Evolutionary conservation across 1,140 invertebrate species (phyloP).

Genomic region (Cardiocondyla obscurior): DNA sequence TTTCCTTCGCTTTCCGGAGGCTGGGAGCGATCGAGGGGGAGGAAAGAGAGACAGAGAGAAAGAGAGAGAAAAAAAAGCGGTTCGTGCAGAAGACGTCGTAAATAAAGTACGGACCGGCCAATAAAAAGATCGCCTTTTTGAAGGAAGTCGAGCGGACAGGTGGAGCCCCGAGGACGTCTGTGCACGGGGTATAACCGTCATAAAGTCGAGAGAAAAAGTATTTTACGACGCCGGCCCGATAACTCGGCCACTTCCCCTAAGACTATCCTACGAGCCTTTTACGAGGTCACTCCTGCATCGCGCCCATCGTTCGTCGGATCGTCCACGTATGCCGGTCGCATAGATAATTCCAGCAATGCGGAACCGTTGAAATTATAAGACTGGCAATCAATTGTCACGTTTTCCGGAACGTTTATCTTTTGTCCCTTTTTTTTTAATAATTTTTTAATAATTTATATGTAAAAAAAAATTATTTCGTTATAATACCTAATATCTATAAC

Average conservation of each 20-base stretch:
- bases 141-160: conserved; percentile 43
- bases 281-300: conserved; percentile 39
- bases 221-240: conserved; percentile 51
- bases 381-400: neutral
- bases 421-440: neutral
- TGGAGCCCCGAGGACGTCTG: conserved; percentile 44
- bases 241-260: conserved; percentile 52
- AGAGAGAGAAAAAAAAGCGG: neutral
- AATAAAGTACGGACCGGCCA: conserved; percentile 53
- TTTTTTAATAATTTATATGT: no score
- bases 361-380: neutral
- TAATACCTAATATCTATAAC: no score
- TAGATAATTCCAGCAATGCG: conserved; percentile 1
- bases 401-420: neutral
- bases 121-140: conserved; percentile 53
- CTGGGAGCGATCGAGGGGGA: neutral
- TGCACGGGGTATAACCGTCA: conserved; percentile 47
- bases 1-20: conserved; percentile 9
- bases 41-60: neutral
- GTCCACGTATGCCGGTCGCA: neutral
- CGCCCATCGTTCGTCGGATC: neutral
- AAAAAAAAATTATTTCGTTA: no score
- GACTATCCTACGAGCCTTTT: conserved; percentile 45
- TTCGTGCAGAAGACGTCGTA: conserved; percentile 28
- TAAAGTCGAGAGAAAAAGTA: conserved; percentile 59